Base-by-base conservation (phyloP, 2,797 vertebrate genomes). In the Leptatherina wallacei region DNA sequence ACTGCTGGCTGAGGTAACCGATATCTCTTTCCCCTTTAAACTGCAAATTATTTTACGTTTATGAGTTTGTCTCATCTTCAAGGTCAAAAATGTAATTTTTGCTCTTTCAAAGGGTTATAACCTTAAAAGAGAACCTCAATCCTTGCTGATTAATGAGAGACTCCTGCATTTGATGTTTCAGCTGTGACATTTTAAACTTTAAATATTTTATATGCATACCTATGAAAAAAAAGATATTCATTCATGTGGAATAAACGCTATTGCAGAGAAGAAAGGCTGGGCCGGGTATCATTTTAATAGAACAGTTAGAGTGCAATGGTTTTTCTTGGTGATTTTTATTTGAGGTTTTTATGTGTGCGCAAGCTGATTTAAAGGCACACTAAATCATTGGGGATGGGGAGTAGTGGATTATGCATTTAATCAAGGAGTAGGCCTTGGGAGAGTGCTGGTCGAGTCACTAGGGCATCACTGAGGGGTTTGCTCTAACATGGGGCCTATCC, bases 51-150 rank as follows among this genome's bases (percentile, higher is more conserved):
- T 95, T 95, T 95, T 94, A 95, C 94, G 92, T 95, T 95, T 95
- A 95, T 94, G 94, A 95, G 94, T 95, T 95, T 95, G 94, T 95
- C 94, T 95, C 95, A 95, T 95, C 95, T 95, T 95, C 94, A 95
- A 95, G 95, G 95, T 95, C 94, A 95, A 95, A 95, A 95, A 95
- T 95, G 94, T 95, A 95, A 95, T 95, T 95, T 95, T 95, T 95
- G 95, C 94, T 95, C 95, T 95, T 95, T 95, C 94, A 95, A 95
- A 95, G 94, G 95, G 95, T 95, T 95, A 95, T 95, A 95, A 95
- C 95, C 94, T 95, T 94, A 95, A 95, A 95, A 95, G 95, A 94
- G 93, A 94, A 92, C 93, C 92, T 93, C 94, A 93, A 93, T 94
- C 95, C 94, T 79, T 72, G 90, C 93, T 95, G 94, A 95, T 95